Evolutionary conservation across 2,888 invertebrate species (phyloP).

Genomic region (Euplexia lucipara): DNA sequence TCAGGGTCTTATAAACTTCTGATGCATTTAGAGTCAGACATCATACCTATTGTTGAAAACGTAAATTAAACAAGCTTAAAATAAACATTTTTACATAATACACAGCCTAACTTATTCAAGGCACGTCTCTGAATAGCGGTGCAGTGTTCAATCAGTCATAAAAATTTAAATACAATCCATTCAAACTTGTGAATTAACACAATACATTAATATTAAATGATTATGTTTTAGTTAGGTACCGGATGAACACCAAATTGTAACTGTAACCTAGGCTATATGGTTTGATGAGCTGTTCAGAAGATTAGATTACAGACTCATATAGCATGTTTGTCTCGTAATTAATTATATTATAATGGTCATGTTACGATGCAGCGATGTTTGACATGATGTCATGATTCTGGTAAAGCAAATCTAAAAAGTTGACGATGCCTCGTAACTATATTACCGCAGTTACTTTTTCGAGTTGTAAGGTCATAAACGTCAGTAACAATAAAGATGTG

Average conservation of each 20-base stretch:
- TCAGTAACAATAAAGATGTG: too few species aligned
- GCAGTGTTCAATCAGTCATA: slow-evolving; percentile 34
- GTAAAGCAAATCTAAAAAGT: not conserved
- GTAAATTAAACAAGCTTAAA: slow-evolving; percentile 3
- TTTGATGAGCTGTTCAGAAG: slow-evolving; percentile 32
- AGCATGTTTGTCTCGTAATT: slow-evolving; percentile 21
- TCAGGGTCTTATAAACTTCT: too few species aligned
- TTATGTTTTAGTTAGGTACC: slow-evolving; percentile 22
- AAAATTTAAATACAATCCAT: slow-evolving; percentile 64
- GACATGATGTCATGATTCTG: slow-evolving; percentile 21
- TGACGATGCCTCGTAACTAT: slow-evolving; percentile 2
- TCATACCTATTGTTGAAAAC: too few species aligned
- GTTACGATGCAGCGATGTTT: slow-evolving; percentile 22
- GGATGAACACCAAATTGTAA: slow-evolving; percentile 47
- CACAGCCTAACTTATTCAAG: slow-evolving; percentile 25
- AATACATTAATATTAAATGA: slow-evolving; percentile 16
- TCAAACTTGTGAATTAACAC: slow-evolving; percentile 2
- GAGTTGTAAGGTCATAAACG: too few species aligned
- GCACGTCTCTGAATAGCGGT: slow-evolving; percentile 29
- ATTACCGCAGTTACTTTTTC: too few species aligned
- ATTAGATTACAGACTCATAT: slow-evolving; percentile 46
- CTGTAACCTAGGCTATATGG: slow-evolving; percentile 24
- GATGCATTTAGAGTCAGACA: too few species aligned
- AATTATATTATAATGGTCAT: slow-evolving; percentile 40
- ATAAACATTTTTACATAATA: slow-evolving; percentile 24